A percentile compares a stretch with the other conserved stretches of the same genome.
These are phyloP conservation scores for Montipora efflorescens DNA, from an alignment of 64 coral and sea anemone genomes.

Conservation along the genomic window DNA sequence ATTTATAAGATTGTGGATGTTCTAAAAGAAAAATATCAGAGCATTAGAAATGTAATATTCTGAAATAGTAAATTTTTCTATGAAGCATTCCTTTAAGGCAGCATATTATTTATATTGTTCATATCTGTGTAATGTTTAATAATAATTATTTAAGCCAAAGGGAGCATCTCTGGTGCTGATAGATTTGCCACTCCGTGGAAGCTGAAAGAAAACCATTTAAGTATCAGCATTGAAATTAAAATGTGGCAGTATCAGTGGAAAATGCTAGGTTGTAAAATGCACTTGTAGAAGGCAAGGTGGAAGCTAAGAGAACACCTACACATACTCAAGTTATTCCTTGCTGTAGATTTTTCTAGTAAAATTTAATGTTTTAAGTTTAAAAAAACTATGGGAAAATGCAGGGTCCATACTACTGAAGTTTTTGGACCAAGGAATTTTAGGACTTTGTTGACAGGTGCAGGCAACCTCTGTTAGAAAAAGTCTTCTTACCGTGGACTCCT, in stretches of 20 bases:
- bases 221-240: too few species aligned
- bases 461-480: neutral
- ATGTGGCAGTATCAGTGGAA: too few species aligned
- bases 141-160: slow-evolving; percentile 63
- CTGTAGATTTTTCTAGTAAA: too few species aligned
- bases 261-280: too few species aligned
- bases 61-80: neutral
- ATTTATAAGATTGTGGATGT: neutral
- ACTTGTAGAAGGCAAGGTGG: too few species aligned
- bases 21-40: neutral
- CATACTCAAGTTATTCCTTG: too few species aligned
- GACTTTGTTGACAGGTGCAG: too few species aligned
- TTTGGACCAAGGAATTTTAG: too few species aligned
- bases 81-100: neutral
- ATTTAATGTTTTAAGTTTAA: too few species aligned
- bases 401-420: too few species aligned
- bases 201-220: slow-evolving; percentile 26
- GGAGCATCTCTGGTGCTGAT: slow-evolving; percentile 75
- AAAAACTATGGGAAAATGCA: too few species aligned
- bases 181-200: slow-evolving; percentile 77
- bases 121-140: neutral
- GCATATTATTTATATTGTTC: slow-evolving; percentile 38
- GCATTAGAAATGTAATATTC: neutral
- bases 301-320: too few species aligned
- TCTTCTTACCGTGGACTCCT: slow-evolving; percentile 69